Percentiles rank a stretch among this genome's conserved stretches.
Conservation (phyloP, 2,797 vertebrate genomes). For the Zalophus californianus region DNA sequence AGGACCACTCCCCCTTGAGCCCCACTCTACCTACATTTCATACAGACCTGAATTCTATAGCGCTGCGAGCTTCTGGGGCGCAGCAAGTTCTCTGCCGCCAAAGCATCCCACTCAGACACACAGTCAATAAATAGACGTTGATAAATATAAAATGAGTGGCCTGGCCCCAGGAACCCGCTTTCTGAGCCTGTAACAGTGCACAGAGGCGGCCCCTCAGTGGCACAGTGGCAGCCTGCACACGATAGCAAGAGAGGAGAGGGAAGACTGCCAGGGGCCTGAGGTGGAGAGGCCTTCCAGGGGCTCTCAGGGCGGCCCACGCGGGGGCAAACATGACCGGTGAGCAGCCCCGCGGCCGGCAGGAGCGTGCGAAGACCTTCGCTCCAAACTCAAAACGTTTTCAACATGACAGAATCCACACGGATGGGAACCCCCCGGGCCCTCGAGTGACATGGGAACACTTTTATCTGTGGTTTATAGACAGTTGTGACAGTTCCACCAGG, state of each 20-base stretch:
- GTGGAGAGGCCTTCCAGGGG: neutral
- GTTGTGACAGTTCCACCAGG: neutral
- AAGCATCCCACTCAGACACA: neutral
- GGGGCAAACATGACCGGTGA: fast-evolving
- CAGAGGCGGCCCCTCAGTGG: neutral
- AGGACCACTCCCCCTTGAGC: neutral
- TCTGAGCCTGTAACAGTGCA: neutral
- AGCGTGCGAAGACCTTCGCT: neutral
- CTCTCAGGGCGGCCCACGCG: neutral
- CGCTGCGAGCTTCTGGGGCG: neutral
- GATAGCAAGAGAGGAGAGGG: neutral
- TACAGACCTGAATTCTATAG: neutral
- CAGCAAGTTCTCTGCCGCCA: neutral
- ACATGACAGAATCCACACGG: fast-evolving
- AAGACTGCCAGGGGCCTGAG: fast-evolving
- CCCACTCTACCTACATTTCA: neutral
- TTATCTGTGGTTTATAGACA: neutral
- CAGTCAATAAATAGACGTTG: neutral
- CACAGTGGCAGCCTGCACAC: neutral
- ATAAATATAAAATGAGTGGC: neutral
- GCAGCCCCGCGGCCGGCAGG: fast-evolving
- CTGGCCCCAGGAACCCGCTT: too few relatives aligned
- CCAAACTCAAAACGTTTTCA: neutral
- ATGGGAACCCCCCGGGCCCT: neutral
- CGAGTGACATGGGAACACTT: neutral